Evolutionary conservation across 2,888 invertebrate genomes (phyloP), one percentile per base, ranked within the genome.

Genomic region (Cantharis rustica): DNA sequence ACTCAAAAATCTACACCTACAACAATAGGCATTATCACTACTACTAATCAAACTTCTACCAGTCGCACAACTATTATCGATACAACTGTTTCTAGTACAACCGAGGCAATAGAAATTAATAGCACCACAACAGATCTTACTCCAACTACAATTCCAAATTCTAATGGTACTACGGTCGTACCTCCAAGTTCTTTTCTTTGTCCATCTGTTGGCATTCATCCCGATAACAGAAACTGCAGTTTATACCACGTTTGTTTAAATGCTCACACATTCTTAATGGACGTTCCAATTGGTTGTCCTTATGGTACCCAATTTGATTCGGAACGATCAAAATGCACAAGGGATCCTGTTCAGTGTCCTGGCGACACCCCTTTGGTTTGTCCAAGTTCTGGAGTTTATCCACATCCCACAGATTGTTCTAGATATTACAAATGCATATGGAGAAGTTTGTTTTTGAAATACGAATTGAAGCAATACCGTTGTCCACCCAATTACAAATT

Each of bases 401-500:
- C 89, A 2, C 90, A 91, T 83, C 87, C 86, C 15, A 81, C 85
- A 26, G 87, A 91, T 80, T 91, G 91, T 77, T 88, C 87, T 70
- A 89, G 89, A 82, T 91, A 90, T 83, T 91, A 90, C 80, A 88
- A 89, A 69, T 91, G 91, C 80, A 83, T 87, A 79, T 91, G 90
- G 82, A 90, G 89, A 27, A 88, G 86, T 77, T 88, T 90, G 79
- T 85, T 88, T 73, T 87, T 89, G n/a, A 89, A 89, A 81, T 91
- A 89, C 81, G 87, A 88, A 82, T 86, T 89, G 61, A 89, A 89
- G 79, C 89, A 90, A 83, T 90, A 90, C 81, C 85, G 86, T 81
- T 91, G 91, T 84, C 84, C 87, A 61, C 79, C 85, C 20, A 86
- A 85, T 80, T 69, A 75, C n/a, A 72, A 69, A 70, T 91, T 89